phyloP scores from a whole-genome alignment of 30 jellyfish, hydroid and myxozoan species.

The Hydractinia symbiolongicarpus region DNA sequence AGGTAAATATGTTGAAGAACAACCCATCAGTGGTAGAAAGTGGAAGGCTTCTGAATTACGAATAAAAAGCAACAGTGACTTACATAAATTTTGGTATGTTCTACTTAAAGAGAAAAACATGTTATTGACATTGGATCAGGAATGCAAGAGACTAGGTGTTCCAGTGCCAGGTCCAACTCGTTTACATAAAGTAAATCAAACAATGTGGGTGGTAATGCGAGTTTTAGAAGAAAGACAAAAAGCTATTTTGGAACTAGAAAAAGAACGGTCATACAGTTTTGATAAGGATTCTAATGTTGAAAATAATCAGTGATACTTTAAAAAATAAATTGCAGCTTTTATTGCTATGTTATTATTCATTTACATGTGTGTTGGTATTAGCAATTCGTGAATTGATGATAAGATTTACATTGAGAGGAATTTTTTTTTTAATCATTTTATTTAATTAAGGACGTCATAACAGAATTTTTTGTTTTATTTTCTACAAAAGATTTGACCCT shows the following conservation, averaged over 20 bases:
- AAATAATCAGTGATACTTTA: background rate
- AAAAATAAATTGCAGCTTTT: background rate
- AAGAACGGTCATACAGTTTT: conserved; percentile 42
- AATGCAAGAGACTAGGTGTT: conserved; percentile 69
- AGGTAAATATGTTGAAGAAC: conserved; percentile 67
- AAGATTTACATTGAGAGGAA: no score
- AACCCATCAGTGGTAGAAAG: conserved; percentile 58
- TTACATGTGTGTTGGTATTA: no score
- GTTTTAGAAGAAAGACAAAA: conserved; percentile 67
- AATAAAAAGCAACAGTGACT: conserved; percentile 64
- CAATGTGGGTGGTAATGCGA: conserved; percentile 63
- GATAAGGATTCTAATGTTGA: background rate
- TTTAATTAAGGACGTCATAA: no score
- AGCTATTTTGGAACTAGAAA: conserved; percentile 55
- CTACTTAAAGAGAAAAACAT: conserved; percentile 83
- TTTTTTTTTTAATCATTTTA: no score
- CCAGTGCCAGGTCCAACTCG: conserved; percentile 96
- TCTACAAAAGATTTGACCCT: no score
- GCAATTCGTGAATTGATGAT: background rate
- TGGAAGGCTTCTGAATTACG: conserved; percentile 93
- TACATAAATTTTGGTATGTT: conserved; percentile 97
- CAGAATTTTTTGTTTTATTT: no score
- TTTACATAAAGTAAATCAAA: conserved; percentile 54
- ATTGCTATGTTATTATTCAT: background rate
- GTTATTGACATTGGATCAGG: conserved; percentile 80